A percentile compares a stretch with the other conserved stretches of the same genome.
These are phyloP conservation scores for Cosmopolites sordidus DNA, from an alignment of 2,888 invertebrate species.

Conservation along the genomic window DNA sequence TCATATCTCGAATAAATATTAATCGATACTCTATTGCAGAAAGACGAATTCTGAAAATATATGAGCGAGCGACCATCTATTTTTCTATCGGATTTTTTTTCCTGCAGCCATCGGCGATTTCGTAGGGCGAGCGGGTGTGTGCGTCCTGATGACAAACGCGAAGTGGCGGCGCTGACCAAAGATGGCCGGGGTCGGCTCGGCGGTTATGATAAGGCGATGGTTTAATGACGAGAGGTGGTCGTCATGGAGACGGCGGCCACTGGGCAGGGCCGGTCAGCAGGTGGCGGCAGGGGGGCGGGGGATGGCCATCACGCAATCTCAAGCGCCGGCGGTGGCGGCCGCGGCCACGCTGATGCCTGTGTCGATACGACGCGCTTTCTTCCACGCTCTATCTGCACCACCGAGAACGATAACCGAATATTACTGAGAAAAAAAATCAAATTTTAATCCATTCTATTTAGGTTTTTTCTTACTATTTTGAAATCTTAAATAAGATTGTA, in stretches of 20 bases:
- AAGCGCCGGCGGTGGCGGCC: slow-evolving; percentile 41
- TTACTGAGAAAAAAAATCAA: too few species aligned
- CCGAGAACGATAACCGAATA: too few species aligned
- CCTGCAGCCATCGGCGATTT: too few species aligned
- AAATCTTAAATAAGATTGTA: too few species aligned
- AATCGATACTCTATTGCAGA: too few species aligned
- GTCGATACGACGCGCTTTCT: slow-evolving; percentile 17
- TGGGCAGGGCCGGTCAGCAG: slow-evolving; percentile 51
- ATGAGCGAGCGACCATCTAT: too few species aligned
- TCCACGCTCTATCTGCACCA: not conserved
- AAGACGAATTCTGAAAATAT: too few species aligned
- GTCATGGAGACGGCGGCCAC: slow-evolving; percentile 52
- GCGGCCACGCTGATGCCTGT: slow-evolving; percentile 29
- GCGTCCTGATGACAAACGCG: slow-evolving; percentile 32
- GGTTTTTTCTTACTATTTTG: too few species aligned
- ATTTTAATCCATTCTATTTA: too few species aligned
- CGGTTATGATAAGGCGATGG: slow-evolving; percentile 57
- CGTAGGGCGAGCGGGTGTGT: not conserved
- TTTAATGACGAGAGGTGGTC: slow-evolving; percentile 55
- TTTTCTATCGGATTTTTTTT: too few species aligned
- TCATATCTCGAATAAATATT: too few species aligned
- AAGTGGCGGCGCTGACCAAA: slow-evolving; percentile 45
- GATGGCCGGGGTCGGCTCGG: slow-evolving; percentile 49
- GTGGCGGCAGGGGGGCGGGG: slow-evolving; percentile 42
- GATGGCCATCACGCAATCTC: slow-evolving; percentile 50